Base-by-base conservation (phyloP, 2,797 vertebrate genomes). In the Chelon auratus region DNA sequence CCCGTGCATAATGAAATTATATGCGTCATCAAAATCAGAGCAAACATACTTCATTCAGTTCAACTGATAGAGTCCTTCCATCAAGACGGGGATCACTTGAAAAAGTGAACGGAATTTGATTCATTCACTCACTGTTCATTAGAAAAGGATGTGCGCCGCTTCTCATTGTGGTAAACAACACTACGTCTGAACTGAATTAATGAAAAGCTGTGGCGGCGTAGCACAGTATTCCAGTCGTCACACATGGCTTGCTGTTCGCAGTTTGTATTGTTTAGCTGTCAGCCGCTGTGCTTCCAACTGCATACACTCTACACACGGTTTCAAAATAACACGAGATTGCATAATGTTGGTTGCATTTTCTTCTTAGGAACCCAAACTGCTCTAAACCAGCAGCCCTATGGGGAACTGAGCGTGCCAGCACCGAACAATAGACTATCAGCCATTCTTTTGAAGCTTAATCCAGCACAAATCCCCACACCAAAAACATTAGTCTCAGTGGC, bases 381-480 rank as follows among this genome's bases (percentile, higher is more conserved):
- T 70, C 75, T 82, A 84, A 89, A 86, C 48, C 81, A 72, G 78
- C 52, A 72, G 66, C 69, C 76, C 83, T 57, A 55, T 79, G 75
- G 84, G 86, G 76, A 89, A 60, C 37, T 36, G 65, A 86, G 75
- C 51, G 65, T 87, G 89, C 91, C 90, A 92, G 75, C 62, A 24
- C n/a, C 33, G 67, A 90, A 89, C 88, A 92, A 91, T 77, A 80
- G 77, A 86, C 75, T 79, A 78, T 85, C 83, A 91, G 87, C 83
- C 84, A 78, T 87, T 89, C 87, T 93, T 92, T 90, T 91, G 91
- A 93, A 90, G 89, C 81, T 69, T 89, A 93, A 93, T 91, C 91
- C 89, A 90, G 82, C 81, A 83, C 89, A 93, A 93, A 93, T 90
- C 42, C 92, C 92, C 91, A 88, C 71, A 87, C 82, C 81, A 86